A percentile compares a stretch with the other conserved stretches of the same genome.
Evolutionary conservation across 2,113 vertebrate genomes (phyloP).

Genomic region (Hippocampus abdominalis): DNA sequence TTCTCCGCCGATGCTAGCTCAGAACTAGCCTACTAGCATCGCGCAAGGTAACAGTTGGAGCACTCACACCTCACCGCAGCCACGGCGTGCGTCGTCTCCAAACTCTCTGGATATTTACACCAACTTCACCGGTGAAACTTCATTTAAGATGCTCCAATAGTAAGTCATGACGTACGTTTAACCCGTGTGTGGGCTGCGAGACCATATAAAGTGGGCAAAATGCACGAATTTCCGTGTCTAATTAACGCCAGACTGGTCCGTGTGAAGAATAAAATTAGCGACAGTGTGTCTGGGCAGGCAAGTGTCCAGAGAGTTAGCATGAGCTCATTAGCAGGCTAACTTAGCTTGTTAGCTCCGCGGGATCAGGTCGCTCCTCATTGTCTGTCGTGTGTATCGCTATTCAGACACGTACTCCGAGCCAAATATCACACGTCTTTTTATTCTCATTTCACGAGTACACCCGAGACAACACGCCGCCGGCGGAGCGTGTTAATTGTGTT

Average conservation of each 20-base stretch:
- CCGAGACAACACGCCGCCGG: neutral
- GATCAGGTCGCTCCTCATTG: slow-evolving; percentile 59
- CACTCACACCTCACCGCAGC: slow-evolving; percentile 39
- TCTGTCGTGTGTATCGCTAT: slow-evolving; percentile 67
- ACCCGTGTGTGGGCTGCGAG: neutral
- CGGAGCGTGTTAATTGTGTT: neutral
- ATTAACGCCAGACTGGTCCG: slow-evolving; percentile 44
- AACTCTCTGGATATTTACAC: slow-evolving; percentile 47
- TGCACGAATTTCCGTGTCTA: neutral
- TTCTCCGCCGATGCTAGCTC: slow-evolving; percentile 64
- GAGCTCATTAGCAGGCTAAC: slow-evolving; percentile 48
- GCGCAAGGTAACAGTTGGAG: slow-evolving; percentile 64
- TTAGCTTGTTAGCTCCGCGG: slow-evolving; percentile 51
- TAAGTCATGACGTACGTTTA: neutral
- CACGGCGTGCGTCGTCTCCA: slow-evolving; percentile 34
- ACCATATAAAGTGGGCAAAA: neutral
- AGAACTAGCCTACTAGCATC: slow-evolving; percentile 59
- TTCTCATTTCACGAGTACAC: neutral
- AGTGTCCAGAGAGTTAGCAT: slow-evolving; percentile 60
- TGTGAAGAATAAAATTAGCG: slow-evolving; percentile 51
- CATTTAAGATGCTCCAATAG: slow-evolving; percentile 4
- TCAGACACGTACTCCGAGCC: slow-evolving; percentile 18
- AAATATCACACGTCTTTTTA: neutral
- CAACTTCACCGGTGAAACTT: slow-evolving; percentile 54
- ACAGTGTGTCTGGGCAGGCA: slow-evolving; percentile 53